Conservation (phyloP, 2,797 vertebrate species). For the Cheracebus regulus region DNA sequence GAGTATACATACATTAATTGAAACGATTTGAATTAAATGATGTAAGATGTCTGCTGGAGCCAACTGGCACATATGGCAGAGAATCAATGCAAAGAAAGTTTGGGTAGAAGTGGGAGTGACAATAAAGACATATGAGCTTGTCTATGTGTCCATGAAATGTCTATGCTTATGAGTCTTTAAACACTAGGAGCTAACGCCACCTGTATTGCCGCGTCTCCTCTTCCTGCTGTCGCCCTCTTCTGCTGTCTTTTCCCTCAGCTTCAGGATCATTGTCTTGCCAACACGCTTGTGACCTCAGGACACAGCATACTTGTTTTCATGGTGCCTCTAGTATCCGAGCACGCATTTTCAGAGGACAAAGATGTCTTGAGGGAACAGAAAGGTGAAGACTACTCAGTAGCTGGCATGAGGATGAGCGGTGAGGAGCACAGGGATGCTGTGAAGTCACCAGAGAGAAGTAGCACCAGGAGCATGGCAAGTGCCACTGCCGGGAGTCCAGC, state of each 20-base stretch:
- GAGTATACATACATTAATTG: too few species aligned
- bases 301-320: neutral
- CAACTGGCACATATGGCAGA: neutral
- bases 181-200: neutral
- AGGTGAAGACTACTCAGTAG: neutral
- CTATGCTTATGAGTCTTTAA: neutral
- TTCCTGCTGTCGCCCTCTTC: neutral
- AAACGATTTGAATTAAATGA: neutral
- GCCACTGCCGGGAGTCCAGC: neutral
- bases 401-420: neutral
- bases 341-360: too few species aligned
- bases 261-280: neutral
- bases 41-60: neutral
- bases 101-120: neutral
- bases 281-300: neutral
- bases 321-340: neutral
- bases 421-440: neutral
- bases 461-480: neutral
- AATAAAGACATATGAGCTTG: neutral
- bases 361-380: neutral
- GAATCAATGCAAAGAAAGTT: neutral
- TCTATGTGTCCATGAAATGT: neutral
- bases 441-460: neutral
- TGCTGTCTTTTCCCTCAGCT: neutral
- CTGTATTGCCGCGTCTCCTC: neutral